Evolutionary conservation across 2,888 invertebrate species (phyloP), one percentile per base, ranked within the genome.

Genomic region (Alcis repandata): DNA sequence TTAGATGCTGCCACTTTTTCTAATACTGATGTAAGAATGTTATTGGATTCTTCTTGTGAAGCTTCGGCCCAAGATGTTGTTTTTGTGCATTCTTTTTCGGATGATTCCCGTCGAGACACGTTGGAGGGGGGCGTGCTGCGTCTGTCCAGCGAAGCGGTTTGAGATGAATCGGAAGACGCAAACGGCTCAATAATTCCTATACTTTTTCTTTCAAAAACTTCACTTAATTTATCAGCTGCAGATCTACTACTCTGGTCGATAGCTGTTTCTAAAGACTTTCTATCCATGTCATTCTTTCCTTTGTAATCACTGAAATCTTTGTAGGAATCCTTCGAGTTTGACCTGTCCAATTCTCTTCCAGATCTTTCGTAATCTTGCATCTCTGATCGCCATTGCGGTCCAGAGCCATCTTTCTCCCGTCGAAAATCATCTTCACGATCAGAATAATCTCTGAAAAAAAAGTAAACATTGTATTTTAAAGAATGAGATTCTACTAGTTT

Each of bases 191-290:
- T 77, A 51, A 91, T 67, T 19, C 89, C 90, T 78, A 89, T 88
- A 76, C 91, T 92, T 79, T 89, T 94, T 63, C 93, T 85, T 79
- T 94, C 93, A 79, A 93, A 93, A 61, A 92, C 92, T 81, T 93
- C 94, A 51, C 89, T 87, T 54, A 92, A 78, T 78, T 93, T 93
- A 69, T 93, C 94, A 65, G 92, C 92, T 64, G 91, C 92, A 63
- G 91, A 90, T 76, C 91, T 86, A 70, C 87, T 90, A 69, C 86
- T 85, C 56, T 85, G 83, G 70, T 91, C 91, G 68, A 88, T 84
- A 59, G 80, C 71, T 36, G 79, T 80, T 60, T 93, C 93, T 51
- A 84, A 73, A 22, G 85, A 76, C 70, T 94, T 94, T 58, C 91
- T 89, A 36, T 93, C 90, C 57, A 91, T 82, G 48, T 95, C 95